Evolutionary conservation across 2,797 vertebrate genomes (phyloP).

Genomic region (Falco rusticolus): DNA sequence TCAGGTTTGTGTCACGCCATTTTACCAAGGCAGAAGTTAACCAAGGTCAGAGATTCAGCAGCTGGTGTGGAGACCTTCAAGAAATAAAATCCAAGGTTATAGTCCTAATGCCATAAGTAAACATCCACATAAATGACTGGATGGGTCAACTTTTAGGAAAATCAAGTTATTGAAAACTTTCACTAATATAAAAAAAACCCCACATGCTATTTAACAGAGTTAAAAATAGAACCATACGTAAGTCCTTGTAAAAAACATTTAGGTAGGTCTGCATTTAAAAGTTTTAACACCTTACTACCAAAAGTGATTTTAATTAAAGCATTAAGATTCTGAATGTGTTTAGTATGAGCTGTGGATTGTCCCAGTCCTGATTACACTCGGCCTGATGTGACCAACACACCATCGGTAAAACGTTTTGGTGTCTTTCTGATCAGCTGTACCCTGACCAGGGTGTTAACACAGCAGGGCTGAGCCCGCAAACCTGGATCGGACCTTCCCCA

Average conservation of each 20-base stretch:
- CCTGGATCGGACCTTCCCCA: fast-evolving
- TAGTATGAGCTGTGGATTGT: not conserved
- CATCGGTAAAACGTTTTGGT: not conserved
- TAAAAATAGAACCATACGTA: not conserved
- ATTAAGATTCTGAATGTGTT: not conserved
- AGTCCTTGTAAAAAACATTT: not conserved
- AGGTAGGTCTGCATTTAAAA: not conserved
- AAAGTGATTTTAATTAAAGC: not conserved
- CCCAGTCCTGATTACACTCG: not conserved
- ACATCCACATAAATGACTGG: not conserved
- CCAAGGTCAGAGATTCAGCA: not conserved
- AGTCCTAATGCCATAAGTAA: not conserved
- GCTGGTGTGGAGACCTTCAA: not conserved
- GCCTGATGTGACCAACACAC: not conserved
- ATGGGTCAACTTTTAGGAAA: not conserved
- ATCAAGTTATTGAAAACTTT: not conserved
- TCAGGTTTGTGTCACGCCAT: not conserved
- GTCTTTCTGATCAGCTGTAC: not conserved
- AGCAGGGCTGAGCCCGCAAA: not conserved
- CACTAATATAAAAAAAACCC: not conserved
- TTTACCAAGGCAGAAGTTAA: not conserved
- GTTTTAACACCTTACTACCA: not conserved
- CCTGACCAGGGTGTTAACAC: not conserved
- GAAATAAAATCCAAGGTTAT: not conserved
- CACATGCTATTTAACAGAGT: not conserved